Evolutionary conservation across 2,888 invertebrate genomes (phyloP).

Genomic region (Volucella inanis): DNA sequence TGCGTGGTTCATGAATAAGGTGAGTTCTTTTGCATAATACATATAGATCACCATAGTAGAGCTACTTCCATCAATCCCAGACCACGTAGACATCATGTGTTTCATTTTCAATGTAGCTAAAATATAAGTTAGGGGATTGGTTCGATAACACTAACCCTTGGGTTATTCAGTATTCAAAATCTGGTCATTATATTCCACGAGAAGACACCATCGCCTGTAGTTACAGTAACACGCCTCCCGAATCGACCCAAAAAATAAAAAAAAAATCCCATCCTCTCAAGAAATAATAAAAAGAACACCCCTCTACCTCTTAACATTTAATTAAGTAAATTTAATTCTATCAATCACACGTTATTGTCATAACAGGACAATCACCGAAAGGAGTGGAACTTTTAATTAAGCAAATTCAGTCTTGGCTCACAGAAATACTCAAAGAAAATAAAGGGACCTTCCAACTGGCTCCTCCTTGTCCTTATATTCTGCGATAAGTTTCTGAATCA

Average conservation of each 20-base stretch:
- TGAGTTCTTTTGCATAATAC: neutral
- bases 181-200: constrained; percentile 40
- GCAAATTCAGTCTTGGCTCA: constrained; percentile 47
- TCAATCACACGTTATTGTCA: constrained; percentile 67
- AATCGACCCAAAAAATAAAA: constrained; percentile 27
- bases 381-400: constrained; percentile 72
- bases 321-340: constrained; percentile 69
- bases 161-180: constrained; percentile 28
- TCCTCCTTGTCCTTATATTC: neutral
- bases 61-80: neutral
- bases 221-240: constrained; percentile 31
- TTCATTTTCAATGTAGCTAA: neutral
- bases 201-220: constrained; percentile 1
- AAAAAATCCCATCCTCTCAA: neutral
- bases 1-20: constrained; percentile 4
- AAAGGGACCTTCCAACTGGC: neutral
- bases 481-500: constrained; percentile 5
- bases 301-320: constrained; percentile 35
- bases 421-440: neutral
- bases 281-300: neutral
- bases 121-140: constrained; percentile 50
- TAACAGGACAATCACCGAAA: constrained; percentile 33
- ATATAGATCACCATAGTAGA: neutral
- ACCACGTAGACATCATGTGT: neutral
- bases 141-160: constrained; percentile 17